Evolutionary conservation across 2,888 invertebrate genomes (phyloP), one percentile per base, ranked within the genome.

Genomic region (Pachycephus smyrnensis): DNA sequence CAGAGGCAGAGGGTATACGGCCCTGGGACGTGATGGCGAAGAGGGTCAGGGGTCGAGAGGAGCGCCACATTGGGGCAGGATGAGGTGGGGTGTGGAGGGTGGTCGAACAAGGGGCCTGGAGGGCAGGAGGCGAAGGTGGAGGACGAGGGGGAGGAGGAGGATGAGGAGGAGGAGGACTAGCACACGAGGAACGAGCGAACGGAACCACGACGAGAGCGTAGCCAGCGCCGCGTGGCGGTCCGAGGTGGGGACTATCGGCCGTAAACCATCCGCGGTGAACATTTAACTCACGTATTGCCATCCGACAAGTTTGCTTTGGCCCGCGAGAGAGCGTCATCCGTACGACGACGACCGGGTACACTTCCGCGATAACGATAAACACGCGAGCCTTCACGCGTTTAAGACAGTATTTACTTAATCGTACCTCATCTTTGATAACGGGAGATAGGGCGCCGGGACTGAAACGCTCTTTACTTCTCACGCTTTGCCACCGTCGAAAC

Each of bases 181-280:
- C 80, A 79, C 80, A 78, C 81, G 80, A 78, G 83, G 77, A 83
- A 83, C 82, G 80, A 81, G 83, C 80, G 83, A 85, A 86, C 85
- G 85, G 71, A 31, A 71, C 32, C 31, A 77, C 55, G 55, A 55
- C 55, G 55, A 80, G 79, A 80, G 80, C 79, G 85, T 82, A 84
- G 89, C 91, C 92, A 90, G 92, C 90, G 92, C 92, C 92, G 92
- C 92, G 92, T 91, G 91, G 92, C 92, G 93, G 92, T 92, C 89
- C 92, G 91, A 93, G 93, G 93, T 90, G 89, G 90, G 93, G 93
- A 93, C 93, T 94, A 94, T 93, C 93, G 93, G 93, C 93, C 93
- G 93, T 91, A 90, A 90, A 91, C 91, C 91, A 90, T 91, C 91
- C 92, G 90, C 93, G 91, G 91, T 89, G 90, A 91, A 91, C 91